Evolutionary conservation across 1,140 invertebrate genomes (phyloP).

Genomic region (Lethrus apterus): DNA sequence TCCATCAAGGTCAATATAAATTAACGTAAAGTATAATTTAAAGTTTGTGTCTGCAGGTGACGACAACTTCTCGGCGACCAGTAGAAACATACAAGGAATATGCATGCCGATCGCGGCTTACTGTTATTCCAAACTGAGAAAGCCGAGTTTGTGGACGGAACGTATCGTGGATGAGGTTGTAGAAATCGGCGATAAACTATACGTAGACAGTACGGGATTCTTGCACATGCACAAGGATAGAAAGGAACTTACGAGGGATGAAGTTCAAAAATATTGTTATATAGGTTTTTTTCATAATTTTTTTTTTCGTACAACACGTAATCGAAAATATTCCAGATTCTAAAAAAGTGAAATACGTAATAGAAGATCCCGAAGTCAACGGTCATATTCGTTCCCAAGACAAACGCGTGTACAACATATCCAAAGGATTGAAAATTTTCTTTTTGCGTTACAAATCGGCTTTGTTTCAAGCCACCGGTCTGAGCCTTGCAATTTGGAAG

Average conservation of each 20-base stretch:
- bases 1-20: slow-evolving; percentile 28
- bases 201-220: slow-evolving; percentile 25
- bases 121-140: slow-evolving; percentile 46
- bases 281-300: neutral
- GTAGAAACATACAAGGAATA: slow-evolving; percentile 44
- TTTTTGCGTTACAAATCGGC: slow-evolving; percentile 44
- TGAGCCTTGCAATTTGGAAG: slow-evolving; percentile 47
- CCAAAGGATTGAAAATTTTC: slow-evolving; percentile 47
- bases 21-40: neutral
- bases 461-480: slow-evolving; percentile 43
- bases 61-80: slow-evolving; percentile 23
- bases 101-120: slow-evolving; percentile 49
- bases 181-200: slow-evolving; percentile 44
- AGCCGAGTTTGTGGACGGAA: slow-evolving; percentile 47
- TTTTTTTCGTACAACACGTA: neutral
- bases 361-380: slow-evolving; percentile 32
- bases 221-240: slow-evolving; percentile 25
- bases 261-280: slow-evolving; percentile 28
- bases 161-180: slow-evolving; percentile 46
- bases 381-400: slow-evolving; percentile 38
- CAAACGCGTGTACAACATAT: slow-evolving; percentile 46
- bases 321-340: neutral
- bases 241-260: slow-evolving; percentile 25
- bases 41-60: slow-evolving; percentile 19
- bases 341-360: slow-evolving; percentile 28